phyloP scores from a whole-genome alignment of 2,888 invertebrate genomes.

The Tridacna crocea region DNA sequence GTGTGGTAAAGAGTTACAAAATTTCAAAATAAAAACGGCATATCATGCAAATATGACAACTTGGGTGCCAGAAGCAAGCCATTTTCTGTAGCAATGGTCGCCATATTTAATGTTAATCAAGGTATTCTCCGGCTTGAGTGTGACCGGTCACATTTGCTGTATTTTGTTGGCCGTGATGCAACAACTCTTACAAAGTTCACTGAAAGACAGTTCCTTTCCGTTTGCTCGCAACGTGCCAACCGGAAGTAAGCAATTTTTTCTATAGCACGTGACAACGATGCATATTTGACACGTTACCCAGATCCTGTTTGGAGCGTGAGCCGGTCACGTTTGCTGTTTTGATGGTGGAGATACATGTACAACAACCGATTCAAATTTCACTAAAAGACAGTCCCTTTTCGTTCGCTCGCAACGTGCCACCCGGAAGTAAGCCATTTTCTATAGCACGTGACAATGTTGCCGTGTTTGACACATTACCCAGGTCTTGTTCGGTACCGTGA shows the following conservation, averaged over 20 bases:
- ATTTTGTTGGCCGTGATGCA: too few species aligned
- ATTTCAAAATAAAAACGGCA: too few species aligned
- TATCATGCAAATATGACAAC: too few species aligned
- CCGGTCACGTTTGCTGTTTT: constrained; percentile 31
- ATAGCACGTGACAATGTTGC: constrained; percentile 53
- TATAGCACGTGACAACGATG: constrained; percentile 52
- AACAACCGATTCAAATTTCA: constrained; percentile 34
- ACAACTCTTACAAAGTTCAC: constrained; percentile 52
- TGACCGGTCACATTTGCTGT: too few species aligned
- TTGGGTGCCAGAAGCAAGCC: not conserved
- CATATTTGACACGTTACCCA: constrained; percentile 35
- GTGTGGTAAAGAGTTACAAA: too few species aligned
- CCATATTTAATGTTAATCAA: too few species aligned
- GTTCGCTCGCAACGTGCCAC: constrained; percentile 53
- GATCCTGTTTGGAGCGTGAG: constrained; percentile 41
- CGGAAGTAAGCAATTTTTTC: constrained; percentile 60
- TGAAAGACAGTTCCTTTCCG: constrained; percentile 61
- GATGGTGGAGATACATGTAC: too few species aligned
- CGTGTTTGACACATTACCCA: constrained; percentile 35
- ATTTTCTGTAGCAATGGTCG: too few species aligned
- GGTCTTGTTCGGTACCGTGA: constrained; percentile 45
- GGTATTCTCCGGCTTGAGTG: too few species aligned
- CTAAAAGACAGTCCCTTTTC: constrained; percentile 62
- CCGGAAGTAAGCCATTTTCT: constrained; percentile 60
- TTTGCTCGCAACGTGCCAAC: constrained; percentile 53